Base-by-base conservation (phyloP, 2,888 invertebrate species). In the Andrena hattorfiana region DNA sequence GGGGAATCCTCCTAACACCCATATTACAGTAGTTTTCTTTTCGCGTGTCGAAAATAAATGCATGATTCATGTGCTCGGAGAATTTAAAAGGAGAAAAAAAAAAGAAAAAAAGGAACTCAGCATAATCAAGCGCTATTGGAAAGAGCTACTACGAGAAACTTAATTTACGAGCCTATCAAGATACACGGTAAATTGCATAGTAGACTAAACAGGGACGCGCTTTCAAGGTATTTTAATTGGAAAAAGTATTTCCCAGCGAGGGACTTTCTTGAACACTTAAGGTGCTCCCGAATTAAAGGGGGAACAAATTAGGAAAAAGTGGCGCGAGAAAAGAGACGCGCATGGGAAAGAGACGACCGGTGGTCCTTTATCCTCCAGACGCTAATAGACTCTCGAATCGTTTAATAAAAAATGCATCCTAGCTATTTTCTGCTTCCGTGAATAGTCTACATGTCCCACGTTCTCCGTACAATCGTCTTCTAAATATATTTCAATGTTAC, bases 171-270 rank as follows among this genome's bases (percentile, higher is more conserved):
- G 23, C 16, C 1, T 42, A 30, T 30, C 42, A 20, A 60, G 70
- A 60, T 64, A 42, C 6, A 42, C n/a, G 26, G 26, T 2, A 51
- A 66, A 64, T 73, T 66, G 13, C 13, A 64, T 4, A 16, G 20
- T 7, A 28, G 13, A 73, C 13, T n/a, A 23, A 10, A 63, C 16
- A 32, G 32, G 35, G 26, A 51, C 32, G 26, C 8, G 42, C 13
- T 42, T 32, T 42, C 20, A 2, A 54, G 26, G 64, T 7, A 51
- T 54, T 35, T 63, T 54, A 63, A 20, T 54, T 35, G 20, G n/a
- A 30, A 62, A 49, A 60, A 26, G 3, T 54, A 23, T 64, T 64
- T n/a, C 26, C 3, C n/a, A 1, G 0, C n/a, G 64, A 54, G 13
- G 10, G 7, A 62, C 20, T 32, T 70, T 20, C 20, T 13, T 16